Percentiles rank a stretch among this genome's conserved stretches.
These are phyloP conservation scores for Myotis myotis DNA, from an alignment of 2,797 vertebrate genomes.

Conservation along the genomic window DNA sequence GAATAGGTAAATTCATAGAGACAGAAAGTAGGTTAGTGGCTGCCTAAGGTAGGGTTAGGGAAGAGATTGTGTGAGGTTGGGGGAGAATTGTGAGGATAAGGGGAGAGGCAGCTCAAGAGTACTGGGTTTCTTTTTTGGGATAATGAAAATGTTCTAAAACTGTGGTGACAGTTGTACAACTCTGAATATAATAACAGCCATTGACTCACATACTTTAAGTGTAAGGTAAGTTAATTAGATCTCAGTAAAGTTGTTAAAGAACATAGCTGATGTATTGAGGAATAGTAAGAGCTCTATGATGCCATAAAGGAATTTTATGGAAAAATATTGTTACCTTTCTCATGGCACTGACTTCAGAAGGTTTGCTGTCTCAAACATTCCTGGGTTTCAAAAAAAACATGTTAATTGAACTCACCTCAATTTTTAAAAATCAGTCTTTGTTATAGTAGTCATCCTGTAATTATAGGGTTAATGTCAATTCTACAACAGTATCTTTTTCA, in stretches of 20 bases:
- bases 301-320: neutral
- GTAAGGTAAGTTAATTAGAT: neutral
- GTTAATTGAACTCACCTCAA: neutral
- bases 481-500: neutral
- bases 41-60: neutral
- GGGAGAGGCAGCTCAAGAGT: neutral
- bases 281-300: neutral
- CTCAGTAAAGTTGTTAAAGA: neutral
- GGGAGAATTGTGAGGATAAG: neutral
- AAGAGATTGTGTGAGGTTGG: neutral
- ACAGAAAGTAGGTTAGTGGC: neutral
- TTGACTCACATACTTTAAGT: neutral
- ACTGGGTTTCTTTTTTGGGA: neutral
- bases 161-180: neutral
- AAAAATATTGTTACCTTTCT: neutral
- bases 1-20: neutral
- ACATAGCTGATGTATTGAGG: neutral
- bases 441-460: neutral
- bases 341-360: neutral
- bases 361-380: neutral
- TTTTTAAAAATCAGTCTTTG: neutral
- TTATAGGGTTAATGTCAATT: neutral
- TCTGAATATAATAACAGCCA: neutral
- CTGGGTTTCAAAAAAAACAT: neutral
- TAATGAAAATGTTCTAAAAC: constrained; percentile 7